Conservation (phyloP, 2,888 invertebrate genomes). For the Tipula confusa region DNA sequence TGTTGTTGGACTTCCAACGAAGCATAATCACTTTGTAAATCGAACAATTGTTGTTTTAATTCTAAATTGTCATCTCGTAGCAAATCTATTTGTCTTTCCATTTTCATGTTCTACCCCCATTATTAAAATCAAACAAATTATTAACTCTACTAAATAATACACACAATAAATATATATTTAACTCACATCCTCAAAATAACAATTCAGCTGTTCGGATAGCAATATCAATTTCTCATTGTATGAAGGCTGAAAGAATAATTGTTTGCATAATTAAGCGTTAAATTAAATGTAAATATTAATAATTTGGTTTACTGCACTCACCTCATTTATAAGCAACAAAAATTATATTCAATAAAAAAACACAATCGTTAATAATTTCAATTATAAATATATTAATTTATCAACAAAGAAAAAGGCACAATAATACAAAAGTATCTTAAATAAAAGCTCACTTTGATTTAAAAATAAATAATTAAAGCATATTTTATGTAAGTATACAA, state of each 20-base stretch:
- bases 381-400: not conserved
- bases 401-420: constrained; percentile 7
- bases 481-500: no score
- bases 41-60: not conserved
- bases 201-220: not conserved
- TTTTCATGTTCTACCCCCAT: constrained; percentile 29
- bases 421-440: not conserved
- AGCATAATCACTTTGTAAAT: not conserved
- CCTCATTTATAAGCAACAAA: not conserved
- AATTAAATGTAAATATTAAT: not conserved
- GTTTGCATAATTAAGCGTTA: not conserved
- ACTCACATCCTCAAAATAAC: constrained; percentile 21
- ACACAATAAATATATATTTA: not conserved
- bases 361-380: not conserved
- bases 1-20: not conserved
- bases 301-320: not conserved
- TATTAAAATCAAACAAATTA: not conserved
- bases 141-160: not conserved
- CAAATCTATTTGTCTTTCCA: not conserved
- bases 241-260: not conserved
- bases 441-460: not conserved
- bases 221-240: not conserved
- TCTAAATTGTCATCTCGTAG: constrained; percentile 21
- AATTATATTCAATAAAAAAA: not conserved
- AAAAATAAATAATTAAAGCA: constrained; percentile 6